These are phyloP conservation scores for Acheta domesticus DNA, from an alignment of 2,888 invertebrate species.

Conservation along the genomic window DNA sequence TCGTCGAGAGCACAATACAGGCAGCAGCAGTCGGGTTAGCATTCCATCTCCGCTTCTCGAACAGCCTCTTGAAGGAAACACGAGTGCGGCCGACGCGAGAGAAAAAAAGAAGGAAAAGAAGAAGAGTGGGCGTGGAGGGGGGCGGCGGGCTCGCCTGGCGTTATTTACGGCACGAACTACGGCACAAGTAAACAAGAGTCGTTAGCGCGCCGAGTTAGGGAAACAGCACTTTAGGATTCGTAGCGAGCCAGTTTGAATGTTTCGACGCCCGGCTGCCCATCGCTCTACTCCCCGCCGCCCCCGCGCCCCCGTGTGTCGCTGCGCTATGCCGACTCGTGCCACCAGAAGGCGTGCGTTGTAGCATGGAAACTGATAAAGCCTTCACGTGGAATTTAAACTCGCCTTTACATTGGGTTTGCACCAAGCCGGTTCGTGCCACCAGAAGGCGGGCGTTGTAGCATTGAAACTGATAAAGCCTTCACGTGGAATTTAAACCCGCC, in stretches of 20 bases:
- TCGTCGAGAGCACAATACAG: no score
- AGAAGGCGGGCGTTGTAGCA: no score
- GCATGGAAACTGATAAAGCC: no score
- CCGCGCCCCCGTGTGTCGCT: no score
- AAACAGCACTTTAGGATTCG: constrained; percentile 18
- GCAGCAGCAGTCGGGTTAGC: no score
- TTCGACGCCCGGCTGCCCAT: neutral
- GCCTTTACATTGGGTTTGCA: no score
- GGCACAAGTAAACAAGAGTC: constrained; percentile 5
- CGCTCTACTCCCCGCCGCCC: neutral
- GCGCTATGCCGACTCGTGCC: no score
- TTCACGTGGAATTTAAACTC: no score
- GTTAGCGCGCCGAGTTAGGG: constrained; percentile 1
- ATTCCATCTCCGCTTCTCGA: neutral
- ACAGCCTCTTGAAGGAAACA: neutral
- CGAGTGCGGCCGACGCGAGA: neutral
- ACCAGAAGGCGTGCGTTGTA: no score
- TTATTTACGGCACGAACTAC: neutral
- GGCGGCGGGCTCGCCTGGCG: neutral
- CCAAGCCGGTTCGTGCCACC: no score
- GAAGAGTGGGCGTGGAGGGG: neutral
- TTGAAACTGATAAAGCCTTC: no score
- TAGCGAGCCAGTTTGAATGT: constrained; percentile 18
- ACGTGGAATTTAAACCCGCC: no score
- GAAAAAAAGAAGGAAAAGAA: neutral